A percentile compares a stretch with the other conserved stretches of the same genome.
These are phyloP conservation scores for Corapipo altera DNA, from an alignment of 2,113 vertebrate species.

Conservation along the genomic window DNA sequence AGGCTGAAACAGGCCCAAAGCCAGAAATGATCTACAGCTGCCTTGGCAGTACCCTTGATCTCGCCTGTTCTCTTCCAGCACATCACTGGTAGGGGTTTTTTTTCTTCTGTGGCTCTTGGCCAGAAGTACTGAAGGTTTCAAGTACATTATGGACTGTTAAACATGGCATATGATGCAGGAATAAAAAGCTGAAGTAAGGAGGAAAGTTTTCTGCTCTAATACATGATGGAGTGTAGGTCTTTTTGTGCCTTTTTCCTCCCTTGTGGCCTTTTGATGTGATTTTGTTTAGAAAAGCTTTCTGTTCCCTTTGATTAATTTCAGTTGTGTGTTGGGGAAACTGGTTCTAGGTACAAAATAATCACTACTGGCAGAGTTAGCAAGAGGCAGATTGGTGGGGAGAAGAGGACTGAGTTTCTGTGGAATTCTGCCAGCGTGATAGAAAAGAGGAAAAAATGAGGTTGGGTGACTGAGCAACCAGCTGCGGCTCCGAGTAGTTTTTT, in stretches of 20 bases:
- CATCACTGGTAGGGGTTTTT: neutral
- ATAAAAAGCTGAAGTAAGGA: neutral
- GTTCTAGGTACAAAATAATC: neutral
- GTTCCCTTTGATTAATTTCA: neutral
- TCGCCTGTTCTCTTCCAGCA: neutral
- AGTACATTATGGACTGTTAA: neutral
- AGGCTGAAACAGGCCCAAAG: neutral
- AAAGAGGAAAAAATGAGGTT: neutral
- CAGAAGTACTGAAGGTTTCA: conserved; percentile 7
- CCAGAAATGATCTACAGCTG: conserved; percentile 15
- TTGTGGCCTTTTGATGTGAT: neutral
- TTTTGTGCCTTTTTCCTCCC: neutral
- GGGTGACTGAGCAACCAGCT: neutral
- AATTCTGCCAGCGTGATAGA: neutral
- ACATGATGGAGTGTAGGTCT: neutral
- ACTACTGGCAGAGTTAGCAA: neutral
- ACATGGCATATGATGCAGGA: neutral
- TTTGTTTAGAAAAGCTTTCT: conserved; percentile 6
- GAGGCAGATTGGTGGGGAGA: neutral
- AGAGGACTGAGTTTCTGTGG: neutral
- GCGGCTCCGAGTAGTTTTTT: neutral
- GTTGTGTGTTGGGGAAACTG: neutral
- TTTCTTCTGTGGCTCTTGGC: neutral
- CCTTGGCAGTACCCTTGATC: conserved; percentile 47
- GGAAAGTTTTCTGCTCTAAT: neutral